phyloP scores from a whole-genome alignment of 2,113 vertebrate species.

The Scophthalmus maximus region DNA sequence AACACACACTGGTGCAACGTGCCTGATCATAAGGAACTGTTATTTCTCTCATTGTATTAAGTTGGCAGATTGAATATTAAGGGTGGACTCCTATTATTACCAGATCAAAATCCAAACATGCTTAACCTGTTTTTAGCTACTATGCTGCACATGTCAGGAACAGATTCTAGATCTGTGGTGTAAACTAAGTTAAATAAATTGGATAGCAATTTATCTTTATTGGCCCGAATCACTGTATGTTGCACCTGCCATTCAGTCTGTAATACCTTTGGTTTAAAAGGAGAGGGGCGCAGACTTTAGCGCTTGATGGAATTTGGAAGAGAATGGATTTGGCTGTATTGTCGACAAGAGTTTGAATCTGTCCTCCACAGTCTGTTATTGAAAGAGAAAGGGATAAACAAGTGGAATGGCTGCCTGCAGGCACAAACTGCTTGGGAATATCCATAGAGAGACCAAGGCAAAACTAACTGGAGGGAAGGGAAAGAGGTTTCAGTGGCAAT shows the following conservation, averaged over 20 bases:
- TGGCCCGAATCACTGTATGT: constrained; percentile 33
- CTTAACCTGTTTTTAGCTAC: not conserved
- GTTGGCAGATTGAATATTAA: not conserved
- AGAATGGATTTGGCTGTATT: constrained; percentile 56
- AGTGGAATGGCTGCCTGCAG: constrained; percentile 57
- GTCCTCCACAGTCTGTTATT: constrained; percentile 48
- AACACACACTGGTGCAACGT: too few species aligned
- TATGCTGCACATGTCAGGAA: too few species aligned
- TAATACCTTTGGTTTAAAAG: constrained; percentile 40
- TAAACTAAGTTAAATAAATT: constrained; percentile 20
- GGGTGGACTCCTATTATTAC: not conserved
- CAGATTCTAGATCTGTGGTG: too few species aligned
- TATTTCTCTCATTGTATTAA: not conserved
- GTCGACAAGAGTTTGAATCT: constrained; percentile 64
- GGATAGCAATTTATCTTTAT: constrained; percentile 34
- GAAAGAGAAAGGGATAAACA: constrained; percentile 71
- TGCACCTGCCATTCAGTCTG: constrained; percentile 12
- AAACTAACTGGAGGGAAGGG: constrained; percentile 29
- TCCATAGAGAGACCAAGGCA: constrained; percentile 49
- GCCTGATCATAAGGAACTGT: too few species aligned
- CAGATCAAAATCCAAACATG: not conserved
- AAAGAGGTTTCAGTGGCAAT: constrained; percentile 48
- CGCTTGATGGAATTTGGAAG: constrained; percentile 32
- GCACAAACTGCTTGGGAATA: constrained; percentile 57
- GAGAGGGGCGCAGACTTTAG: constrained; percentile 30